These are phyloP conservation scores for Brevipalpus yothersi DNA, from an alignment of 1,140 invertebrate genomes.

Conservation along the genomic window DNA sequence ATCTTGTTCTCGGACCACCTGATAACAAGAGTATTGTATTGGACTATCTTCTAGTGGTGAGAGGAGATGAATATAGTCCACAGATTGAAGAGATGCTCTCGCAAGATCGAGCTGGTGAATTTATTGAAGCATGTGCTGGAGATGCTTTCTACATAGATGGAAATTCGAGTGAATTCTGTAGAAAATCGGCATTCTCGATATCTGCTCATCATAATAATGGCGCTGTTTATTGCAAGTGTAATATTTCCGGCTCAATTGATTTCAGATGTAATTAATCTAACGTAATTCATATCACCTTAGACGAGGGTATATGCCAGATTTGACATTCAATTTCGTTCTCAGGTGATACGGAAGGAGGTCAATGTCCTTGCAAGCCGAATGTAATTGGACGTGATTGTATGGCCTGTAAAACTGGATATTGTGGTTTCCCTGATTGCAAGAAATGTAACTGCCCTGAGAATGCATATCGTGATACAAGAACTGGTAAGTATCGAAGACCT, in stretches of 20 bases:
- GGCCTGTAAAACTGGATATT: slow-evolving; percentile 69
- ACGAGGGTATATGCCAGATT: not conserved
- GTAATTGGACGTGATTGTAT: slow-evolving; percentile 79
- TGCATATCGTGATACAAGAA: slow-evolving; percentile 22
- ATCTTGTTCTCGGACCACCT: slow-evolving; percentile 34
- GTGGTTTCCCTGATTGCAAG: slow-evolving; percentile 79
- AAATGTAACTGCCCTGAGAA: slow-evolving; percentile 56
- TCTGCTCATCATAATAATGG: slow-evolving; percentile 84
- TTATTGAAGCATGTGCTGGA: slow-evolving; percentile 60
- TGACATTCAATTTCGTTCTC: not conserved
- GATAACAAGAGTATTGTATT: slow-evolving; percentile 21
- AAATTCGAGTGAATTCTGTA: slow-evolving; percentile 50
- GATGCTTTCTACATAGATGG: slow-evolving; percentile 57
- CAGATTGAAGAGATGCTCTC: slow-evolving; percentile 41
- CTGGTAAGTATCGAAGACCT: not conserved
- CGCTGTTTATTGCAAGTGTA: slow-evolving; percentile 63
- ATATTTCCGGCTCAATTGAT: slow-evolving; percentile 60
- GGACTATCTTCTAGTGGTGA: slow-evolving; percentile 54
- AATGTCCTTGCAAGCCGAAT: slow-evolving; percentile 76
- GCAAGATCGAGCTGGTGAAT: slow-evolving; percentile 65
- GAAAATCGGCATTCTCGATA: slow-evolving; percentile 68
- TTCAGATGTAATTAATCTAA: slow-evolving; percentile 40
- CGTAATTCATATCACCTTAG: not conserved
- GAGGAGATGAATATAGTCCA: slow-evolving; percentile 40
- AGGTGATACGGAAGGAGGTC: slow-evolving; percentile 58